Conservation (phyloP, 2,888 invertebrate species). For the Synergus umbraculus region DNA sequence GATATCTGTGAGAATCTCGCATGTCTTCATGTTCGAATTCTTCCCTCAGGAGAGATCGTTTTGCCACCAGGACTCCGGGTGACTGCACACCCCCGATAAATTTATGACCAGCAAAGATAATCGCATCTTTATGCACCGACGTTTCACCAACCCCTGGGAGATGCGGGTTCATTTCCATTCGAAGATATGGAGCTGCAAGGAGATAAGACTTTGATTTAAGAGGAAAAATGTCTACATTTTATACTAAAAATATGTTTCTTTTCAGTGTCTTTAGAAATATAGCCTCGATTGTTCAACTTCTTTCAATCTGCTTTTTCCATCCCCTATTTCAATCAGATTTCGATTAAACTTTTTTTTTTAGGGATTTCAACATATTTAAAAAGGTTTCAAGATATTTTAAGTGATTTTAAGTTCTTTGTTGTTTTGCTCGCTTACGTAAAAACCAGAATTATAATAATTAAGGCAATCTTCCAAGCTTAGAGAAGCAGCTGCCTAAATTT, state of each 20-base stretch:
- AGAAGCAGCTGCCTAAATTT: not conserved
- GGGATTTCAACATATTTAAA: no score
- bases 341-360: no score
- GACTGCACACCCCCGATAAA: slow-evolving; percentile 94
- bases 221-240: not conserved
- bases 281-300: no score
- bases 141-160: slow-evolving; percentile 84
- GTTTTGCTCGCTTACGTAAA: not conserved
- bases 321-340: no score
- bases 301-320: no score
- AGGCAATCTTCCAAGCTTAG: slow-evolving; percentile 2
- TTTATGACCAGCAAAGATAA: slow-evolving; percentile 94
- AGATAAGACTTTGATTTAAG: slow-evolving; percentile 35
- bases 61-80: slow-evolving; percentile 83
- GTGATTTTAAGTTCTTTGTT: not conserved
- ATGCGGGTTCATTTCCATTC: slow-evolving; percentile 91
- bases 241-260: no score
- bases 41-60: slow-evolving; percentile 79
- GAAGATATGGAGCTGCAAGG: slow-evolving; percentile 83
- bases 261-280: no score
- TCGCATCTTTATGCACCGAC: slow-evolving; percentile 90
- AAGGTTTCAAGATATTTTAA: no score
- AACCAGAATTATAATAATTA: not conserved
- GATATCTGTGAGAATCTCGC: slow-evolving; percentile 73
- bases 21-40: slow-evolving; percentile 72